A percentile compares a stretch with the other conserved stretches of the same genome.
phyloP scores from a whole-genome alignment of 2,113 vertebrate species.

The Columbina picui region DNA sequence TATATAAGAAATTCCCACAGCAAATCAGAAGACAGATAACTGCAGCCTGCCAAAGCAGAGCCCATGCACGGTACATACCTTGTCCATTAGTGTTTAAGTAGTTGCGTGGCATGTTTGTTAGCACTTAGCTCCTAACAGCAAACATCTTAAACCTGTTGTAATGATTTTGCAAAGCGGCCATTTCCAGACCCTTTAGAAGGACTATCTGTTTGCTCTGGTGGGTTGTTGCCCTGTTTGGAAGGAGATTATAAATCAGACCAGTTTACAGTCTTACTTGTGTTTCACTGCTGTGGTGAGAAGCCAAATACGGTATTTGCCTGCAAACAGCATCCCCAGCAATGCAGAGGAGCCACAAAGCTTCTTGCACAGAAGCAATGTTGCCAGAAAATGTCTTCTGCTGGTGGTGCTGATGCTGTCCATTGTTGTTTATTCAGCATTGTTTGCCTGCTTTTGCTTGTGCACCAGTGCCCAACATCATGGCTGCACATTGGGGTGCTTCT shows the following conservation, averaged over 20 bases:
- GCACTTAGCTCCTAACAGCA: fast-evolving
- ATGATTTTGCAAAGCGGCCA: fast-evolving
- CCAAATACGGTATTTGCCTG: fast-evolving
- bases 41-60: fast-evolving
- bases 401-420: fast-evolving
- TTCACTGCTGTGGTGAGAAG: not conserved
- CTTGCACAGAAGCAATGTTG: not conserved
- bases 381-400: not conserved
- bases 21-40: fast-evolving
- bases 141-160: fast-evolving
- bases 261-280: not conserved
- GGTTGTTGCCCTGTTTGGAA: not conserved
- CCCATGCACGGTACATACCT: fast-evolving
- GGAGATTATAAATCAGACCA: not conserved
- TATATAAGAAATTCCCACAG: fast-evolving
- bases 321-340: not conserved
- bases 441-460: not conserved
- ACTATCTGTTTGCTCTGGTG: not conserved
- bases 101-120: too few relatives aligned
- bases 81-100: fast-evolving
- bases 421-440: fast-evolving
- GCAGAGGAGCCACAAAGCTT: not conserved
- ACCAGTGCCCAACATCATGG: fast-evolving
- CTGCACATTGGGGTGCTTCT: not conserved
- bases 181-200: not conserved